Base-by-base conservation (phyloP, 1,140 invertebrate species). In the Tetramorium simillimum region DNA sequence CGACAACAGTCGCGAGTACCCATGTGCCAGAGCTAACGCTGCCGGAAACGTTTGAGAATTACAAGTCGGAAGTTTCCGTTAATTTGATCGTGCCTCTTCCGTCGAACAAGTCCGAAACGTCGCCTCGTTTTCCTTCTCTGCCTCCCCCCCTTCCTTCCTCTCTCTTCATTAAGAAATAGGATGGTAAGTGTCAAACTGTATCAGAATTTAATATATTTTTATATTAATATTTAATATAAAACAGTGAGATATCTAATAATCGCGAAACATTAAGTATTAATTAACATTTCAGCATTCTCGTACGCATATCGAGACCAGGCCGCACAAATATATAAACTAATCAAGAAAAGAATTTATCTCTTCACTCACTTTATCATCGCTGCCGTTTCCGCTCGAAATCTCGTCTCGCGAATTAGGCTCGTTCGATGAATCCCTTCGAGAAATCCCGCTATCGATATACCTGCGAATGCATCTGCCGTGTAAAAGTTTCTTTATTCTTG, bases 181-280 rank as follows among this genome's bases (percentile, higher is more conserved):
- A 53, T 73, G 18, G 49, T n/a, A 73, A 73, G 70, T 53, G 37
- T 73, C 70, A 73, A n/a, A 37, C 49, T 37, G 18, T 72, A 56
- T 53, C 70, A 56, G 28, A 73, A 73, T 73, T 73, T 73, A 37
- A 73, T 73, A 56, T 53, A 73, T 73, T 73, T 69, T 73, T 24
- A 37, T 51, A 73, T 73, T 51, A 73, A 73, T 77, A 77, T 77
- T 46, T 60, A 77, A 77, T 77, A 77, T 77, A 80, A 80, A 80
- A 80, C 76, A 67, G 62, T 40, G 60, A 80, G 49, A 51, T 80
- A 67, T 80, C 28, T 60, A 67, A 51, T 69, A 67, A 69, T 69
- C n/a, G 77, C 21, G 62, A 80, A 69, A 80, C 46, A 67, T 80
- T 53, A 70, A 80, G 16, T 77, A 43, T 77, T 56, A 67, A 80